Percentiles rank a stretch among this genome's conserved stretches.
Evolutionary conservation across 1,140 invertebrate species (phyloP).

Genomic region (Conus betulinus): DNA sequence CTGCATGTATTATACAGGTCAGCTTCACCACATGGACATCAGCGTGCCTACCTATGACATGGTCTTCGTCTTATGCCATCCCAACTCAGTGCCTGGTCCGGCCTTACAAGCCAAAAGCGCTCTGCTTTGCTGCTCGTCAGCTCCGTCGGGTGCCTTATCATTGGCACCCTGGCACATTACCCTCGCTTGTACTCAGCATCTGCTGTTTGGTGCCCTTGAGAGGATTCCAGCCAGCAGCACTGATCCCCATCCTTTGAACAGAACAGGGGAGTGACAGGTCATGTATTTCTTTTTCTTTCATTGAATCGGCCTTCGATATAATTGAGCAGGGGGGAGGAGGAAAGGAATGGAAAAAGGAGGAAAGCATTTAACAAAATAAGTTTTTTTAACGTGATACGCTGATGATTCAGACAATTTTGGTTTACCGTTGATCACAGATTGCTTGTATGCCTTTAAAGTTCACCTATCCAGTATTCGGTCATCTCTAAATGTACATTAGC

Average conservation of each 20-base stretch:
- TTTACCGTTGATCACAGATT: too few species aligned
- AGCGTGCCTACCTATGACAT: constrained; percentile 95
- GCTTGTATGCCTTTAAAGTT: too few species aligned
- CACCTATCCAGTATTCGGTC: too few species aligned
- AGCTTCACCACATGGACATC: constrained; percentile 81
- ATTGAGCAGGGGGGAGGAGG: too few species aligned
- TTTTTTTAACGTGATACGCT: too few species aligned
- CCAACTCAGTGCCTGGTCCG: constrained; percentile 82
- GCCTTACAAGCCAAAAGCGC: constrained; percentile 57
- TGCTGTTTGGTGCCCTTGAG: not conserved
- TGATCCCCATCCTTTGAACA: not conserved
- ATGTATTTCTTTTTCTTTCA: not conserved
- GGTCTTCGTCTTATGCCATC: constrained; percentile 92
- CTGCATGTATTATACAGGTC: constrained; percentile 52
- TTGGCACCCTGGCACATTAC: not conserved
- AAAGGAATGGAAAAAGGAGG: too few species aligned
- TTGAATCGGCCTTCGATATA: too few species aligned
- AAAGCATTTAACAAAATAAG: too few species aligned
- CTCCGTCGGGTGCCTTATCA: not conserved
- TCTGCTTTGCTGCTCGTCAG: not conserved
- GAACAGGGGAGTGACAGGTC: not conserved
- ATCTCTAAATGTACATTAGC: too few species aligned
- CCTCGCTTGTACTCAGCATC: not conserved
- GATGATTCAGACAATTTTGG: too few species aligned
- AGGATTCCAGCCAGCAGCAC: not conserved